Evolutionary conservation across 2,113 vertebrate species (phyloP).

Genomic region (Pterocles burchelli): DNA sequence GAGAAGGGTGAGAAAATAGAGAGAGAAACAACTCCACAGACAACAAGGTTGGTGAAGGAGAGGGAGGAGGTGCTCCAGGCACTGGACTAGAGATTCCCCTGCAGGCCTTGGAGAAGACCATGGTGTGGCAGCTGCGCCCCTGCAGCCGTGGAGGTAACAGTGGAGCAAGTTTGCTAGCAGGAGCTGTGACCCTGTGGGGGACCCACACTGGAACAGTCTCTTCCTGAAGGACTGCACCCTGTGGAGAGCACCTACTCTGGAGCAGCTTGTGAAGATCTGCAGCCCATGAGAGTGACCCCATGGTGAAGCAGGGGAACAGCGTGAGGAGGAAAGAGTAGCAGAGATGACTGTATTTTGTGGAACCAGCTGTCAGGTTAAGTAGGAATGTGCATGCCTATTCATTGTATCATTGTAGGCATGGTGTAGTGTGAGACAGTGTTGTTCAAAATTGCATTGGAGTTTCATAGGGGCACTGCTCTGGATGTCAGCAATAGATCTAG

Average conservation of each 20-base stretch:
- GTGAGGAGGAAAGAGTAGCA: background rate
- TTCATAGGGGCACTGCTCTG: background rate
- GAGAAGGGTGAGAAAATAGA: background rate
- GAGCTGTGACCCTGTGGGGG: accelerated
- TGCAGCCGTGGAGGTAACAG: no score
- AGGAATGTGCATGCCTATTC: accelerated
- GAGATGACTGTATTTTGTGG: background rate
- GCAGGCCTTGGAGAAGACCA: accelerated
- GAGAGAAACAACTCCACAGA: background rate
- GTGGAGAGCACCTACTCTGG: background rate
- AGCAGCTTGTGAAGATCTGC: background rate
- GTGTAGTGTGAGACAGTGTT: background rate
- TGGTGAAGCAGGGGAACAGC: background rate
- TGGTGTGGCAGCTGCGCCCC: background rate
- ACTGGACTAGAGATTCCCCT: background rate
- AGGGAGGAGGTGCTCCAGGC: no score
- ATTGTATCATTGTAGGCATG: no score
- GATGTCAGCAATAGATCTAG: background rate
- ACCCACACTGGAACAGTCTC: background rate
- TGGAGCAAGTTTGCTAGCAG: background rate
- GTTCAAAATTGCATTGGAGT: background rate
- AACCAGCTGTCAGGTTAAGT: background rate
- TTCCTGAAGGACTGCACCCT: background rate
- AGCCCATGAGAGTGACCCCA: background rate
- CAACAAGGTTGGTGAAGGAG: accelerated